Percentiles rank a stretch among this genome's conserved stretches.
phyloP scores from a whole-genome alignment of 2,113 vertebrate genomes.

The Cygnus atratus region DNA sequence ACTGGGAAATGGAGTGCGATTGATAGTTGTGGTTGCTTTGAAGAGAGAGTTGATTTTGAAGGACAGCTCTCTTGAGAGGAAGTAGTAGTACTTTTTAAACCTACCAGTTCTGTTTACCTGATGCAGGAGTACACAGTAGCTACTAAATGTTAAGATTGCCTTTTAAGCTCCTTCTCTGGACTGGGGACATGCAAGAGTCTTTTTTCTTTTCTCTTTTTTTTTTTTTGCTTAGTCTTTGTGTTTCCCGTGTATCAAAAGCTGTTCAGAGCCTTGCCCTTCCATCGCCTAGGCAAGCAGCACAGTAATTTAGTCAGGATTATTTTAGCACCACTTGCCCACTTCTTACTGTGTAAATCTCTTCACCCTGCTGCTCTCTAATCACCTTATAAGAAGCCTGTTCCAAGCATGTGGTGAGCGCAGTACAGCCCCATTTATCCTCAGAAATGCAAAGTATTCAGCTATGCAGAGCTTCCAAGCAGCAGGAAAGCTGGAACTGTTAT shows the following conservation, averaged over 20 bases:
- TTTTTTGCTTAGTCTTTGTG: not conserved
- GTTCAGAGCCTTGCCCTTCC: not conserved
- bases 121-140: not conserved
- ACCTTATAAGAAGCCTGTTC: constrained; percentile 32
- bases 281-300: not conserved
- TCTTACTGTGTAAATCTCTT: constrained; percentile 48
- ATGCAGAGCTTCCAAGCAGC: not conserved
- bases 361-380: constrained; percentile 37
- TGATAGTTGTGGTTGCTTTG: not conserved
- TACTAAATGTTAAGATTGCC: not conserved
- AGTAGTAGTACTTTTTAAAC: not conserved
- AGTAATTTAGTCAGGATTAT: constrained; percentile 35
- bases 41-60: not conserved
- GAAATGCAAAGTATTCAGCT: constrained; percentile 37
- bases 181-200: not conserved
- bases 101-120: not conserved
- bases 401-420: constrained; percentile 2
- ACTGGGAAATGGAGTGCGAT: not conserved
- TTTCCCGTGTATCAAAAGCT: not conserved
- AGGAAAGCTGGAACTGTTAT: not conserved
- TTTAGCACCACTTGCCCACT: constrained; percentile 27
- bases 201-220: not conserved
- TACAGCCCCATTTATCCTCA: constrained; percentile 27
- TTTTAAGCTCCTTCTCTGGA: not conserved
- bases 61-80: not conserved